These are phyloP conservation scores for Otus sunia DNA, from an alignment of 2,113 vertebrate species.

Conservation along the genomic window DNA sequence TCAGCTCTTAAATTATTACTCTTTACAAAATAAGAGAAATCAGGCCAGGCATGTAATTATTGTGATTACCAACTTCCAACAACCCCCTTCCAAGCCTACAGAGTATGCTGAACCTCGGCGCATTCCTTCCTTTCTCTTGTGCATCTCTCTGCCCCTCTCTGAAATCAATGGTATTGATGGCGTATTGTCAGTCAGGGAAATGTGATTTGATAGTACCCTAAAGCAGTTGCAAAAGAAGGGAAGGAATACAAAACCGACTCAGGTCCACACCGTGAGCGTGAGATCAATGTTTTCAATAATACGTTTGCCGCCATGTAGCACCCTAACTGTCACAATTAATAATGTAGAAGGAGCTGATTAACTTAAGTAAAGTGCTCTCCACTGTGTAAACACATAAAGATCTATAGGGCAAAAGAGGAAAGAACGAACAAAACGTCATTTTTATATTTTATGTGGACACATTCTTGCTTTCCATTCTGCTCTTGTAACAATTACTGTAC, in stretches of 20 bases:
- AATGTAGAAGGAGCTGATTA: constrained; percentile 77
- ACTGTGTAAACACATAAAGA: constrained; percentile 76
- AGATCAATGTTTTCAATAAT: constrained; percentile 70
- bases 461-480: constrained; percentile 79
- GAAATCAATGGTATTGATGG: constrained; percentile 68
- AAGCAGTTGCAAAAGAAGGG: constrained; percentile 37
- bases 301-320: constrained; percentile 39
- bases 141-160: constrained; percentile 23
- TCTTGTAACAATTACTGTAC: constrained; percentile 80
- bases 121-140: background rate
- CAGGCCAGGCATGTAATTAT: background rate
- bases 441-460: constrained; percentile 75
- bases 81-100: background rate
- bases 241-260: constrained; percentile 51
- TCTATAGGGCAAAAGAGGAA: constrained; percentile 54
- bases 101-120: background rate
- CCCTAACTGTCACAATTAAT: constrained; percentile 76
- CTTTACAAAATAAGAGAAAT: background rate
- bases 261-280: constrained; percentile 9
- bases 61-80: background rate
- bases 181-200: constrained; percentile 71
- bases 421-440: constrained; percentile 73
- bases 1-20: background rate
- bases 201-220: constrained; percentile 69
- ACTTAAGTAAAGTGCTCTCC: constrained; percentile 76